Evolutionary conservation across 2,797 vertebrate species (phyloP), one percentile per base, ranked within the genome.

Genomic region (Podarcis siculus): DNA sequence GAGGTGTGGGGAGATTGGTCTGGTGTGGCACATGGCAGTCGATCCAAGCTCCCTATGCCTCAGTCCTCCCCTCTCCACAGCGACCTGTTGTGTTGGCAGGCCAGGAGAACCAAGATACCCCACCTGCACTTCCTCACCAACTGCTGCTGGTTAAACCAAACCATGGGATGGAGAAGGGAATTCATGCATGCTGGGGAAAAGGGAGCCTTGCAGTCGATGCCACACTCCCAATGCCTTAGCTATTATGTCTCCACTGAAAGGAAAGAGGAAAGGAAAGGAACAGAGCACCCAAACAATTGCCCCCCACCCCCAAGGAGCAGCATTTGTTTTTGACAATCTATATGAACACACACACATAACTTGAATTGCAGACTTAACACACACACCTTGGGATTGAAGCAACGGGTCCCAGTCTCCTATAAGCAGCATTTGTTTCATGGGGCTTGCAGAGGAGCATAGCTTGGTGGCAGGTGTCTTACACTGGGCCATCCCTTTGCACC

Each of bases 171-270:
- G 23, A 84, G 19, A n/a, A 9, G 32, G 55, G 58, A 13, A 39
- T 64, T 80, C 4, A 66, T 8, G 2, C 10, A 64, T n/a, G 37
- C 17, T 3, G 77, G 78, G 45, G 8, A 2, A 49, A 21, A 21
- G 35, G 10, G 6, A 73, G 19, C 8, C 7, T 32, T 0, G 1
- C 21, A 30, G 6, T 3, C 17, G 0, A 37, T 3, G 5, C 13
- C 9, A 21, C 49, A 19, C 49, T n/a, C 3, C 67, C 19, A 71
- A 25, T 49, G 42, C 71, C 67, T 6, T 45, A 83, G n/a, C 30
- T 35, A 12, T 45, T 77, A 25, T 27, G 35, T 25, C 13, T 81
- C 32, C 35, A 39, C 19, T 17, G 32, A 79, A 79, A 49, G 27
- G 8, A 79, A 79, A 49, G 27, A 8, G 8, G 8, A 8, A 0